Base-by-base conservation (phyloP, 1,140 invertebrate genomes). In the Dreissena polymorpha region DNA sequence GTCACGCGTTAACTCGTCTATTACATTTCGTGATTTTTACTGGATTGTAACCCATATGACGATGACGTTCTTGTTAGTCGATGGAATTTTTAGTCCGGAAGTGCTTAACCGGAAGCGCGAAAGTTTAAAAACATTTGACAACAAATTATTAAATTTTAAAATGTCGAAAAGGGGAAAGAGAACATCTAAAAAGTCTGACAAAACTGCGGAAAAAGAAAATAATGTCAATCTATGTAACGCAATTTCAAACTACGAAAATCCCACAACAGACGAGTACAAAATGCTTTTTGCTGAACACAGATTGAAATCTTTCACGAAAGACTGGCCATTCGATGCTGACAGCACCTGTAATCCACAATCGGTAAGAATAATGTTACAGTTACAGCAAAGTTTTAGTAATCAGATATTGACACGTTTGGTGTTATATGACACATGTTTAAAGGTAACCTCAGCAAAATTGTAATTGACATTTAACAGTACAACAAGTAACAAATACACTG, bases 251-350 rank as follows among this genome's bases (percentile, higher is more conserved):
- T 70, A 78, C 23, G n/a, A 78, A 23, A 76, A 51, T 10, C 23
- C 50, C 51, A 70, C 16, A 0, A 69, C 18, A 21, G 65, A 78
- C 16, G 76, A 78, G 21, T 78, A 78, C 57, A 18, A 18, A 13
- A 78, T 78, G 76, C 21, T 69, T 27, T 70, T 69, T 27, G 65
- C 49, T 53, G 16, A 57, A 39, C 57, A 67, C 53, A n/a, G 76
- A n/a, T 29, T 78, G 65, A 78, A 69, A 57, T 69, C 76, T 14
- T 78, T 78, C 16, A 18, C 65, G 16, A n/a, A 18, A 6, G 76
- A 78, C 12, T 78, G 76, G 76, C 76, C 76, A 23, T 78, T 78
- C 16, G 76, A 78, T 60, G 76, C n/a, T 55, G 76, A 78, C 65
- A 78, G 68, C 53, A 57, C 76, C 0, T 78, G 76, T 29, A 78